These are phyloP conservation scores for Columba janthina DNA, from an alignment of 2,113 vertebrate species.

Conservation along the genomic window DNA sequence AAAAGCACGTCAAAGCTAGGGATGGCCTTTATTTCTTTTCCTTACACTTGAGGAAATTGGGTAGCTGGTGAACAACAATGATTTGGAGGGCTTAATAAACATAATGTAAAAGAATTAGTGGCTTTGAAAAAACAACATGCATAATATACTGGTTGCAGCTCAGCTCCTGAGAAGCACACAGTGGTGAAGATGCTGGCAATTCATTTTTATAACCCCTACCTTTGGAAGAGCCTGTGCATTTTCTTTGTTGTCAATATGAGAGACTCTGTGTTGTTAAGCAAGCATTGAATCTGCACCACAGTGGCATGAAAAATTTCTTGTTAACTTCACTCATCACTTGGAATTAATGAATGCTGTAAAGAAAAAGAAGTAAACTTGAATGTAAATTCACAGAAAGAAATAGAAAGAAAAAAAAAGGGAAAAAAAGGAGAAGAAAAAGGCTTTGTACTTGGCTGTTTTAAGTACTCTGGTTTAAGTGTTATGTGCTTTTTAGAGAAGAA, in stretches of 20 bases:
- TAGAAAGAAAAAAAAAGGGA: not conserved
- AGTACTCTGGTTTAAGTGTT: not conserved
- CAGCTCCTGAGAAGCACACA: not conserved
- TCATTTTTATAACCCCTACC: slow-evolving; percentile 24
- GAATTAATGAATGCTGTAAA: slow-evolving; percentile 31
- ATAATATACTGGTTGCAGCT: slow-evolving; percentile 6
- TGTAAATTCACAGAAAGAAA: slow-evolving; percentile 35
- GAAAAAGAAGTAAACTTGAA: slow-evolving; percentile 22
- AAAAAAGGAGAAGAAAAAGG: not conserved
- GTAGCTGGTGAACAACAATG: slow-evolving; percentile 37
- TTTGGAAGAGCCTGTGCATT: not conserved
- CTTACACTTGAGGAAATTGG: slow-evolving; percentile 46
- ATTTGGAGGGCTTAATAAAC: slow-evolving; percentile 57
- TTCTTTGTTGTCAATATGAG: not conserved
- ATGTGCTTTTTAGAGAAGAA: not conserved
- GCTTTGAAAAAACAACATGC: slow-evolving; percentile 6
- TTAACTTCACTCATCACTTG: slow-evolving; percentile 50
- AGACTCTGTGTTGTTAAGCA: slow-evolving; percentile 19
- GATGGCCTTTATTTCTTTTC: slow-evolving; percentile 63
- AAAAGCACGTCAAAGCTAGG: slow-evolving; percentile 39
- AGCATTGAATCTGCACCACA: slow-evolving; percentile 19
- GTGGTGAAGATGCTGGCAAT: slow-evolving; percentile 3
- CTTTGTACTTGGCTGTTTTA: not conserved
- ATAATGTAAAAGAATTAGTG: slow-evolving; percentile 58
- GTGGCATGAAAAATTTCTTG: slow-evolving; percentile 35